Evolutionary conservation across 2,888 invertebrate genomes (phyloP).

Genomic region (Tanytarsus gracilentus): DNA sequence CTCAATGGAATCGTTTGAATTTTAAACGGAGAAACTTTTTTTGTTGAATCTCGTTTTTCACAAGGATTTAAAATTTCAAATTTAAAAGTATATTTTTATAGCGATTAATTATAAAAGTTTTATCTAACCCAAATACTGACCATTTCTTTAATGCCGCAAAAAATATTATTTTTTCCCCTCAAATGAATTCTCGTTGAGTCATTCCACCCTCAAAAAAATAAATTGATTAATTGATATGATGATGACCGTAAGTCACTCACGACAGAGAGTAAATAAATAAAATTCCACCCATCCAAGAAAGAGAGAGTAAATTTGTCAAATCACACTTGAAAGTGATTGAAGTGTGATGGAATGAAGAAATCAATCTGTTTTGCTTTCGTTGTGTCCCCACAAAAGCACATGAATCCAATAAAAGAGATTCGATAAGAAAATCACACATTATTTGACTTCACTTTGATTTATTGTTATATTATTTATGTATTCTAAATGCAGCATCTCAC

Average conservation of each 20-base stretch:
- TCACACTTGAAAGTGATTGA: too few relatives aligned
- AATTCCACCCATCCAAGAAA: background rate
- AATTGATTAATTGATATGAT: slow-evolving; percentile 4
- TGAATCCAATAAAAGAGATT: background rate
- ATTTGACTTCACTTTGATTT: slow-evolving; percentile 21
- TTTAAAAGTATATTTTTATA: too few relatives aligned
- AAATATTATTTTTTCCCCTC: too few relatives aligned
- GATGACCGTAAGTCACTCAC: background rate
- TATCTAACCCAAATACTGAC: too few relatives aligned
- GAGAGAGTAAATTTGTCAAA: slow-evolving; percentile 12
- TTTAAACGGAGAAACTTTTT: too few relatives aligned
- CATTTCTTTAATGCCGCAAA: too few relatives aligned
- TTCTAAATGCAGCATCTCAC: slow-evolving; percentile 9
- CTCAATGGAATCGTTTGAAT: background rate
- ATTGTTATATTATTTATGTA: slow-evolving; percentile 27
- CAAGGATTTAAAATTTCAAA: too few relatives aligned
- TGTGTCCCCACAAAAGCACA: background rate
- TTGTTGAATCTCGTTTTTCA: too few relatives aligned
- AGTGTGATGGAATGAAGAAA: too few relatives aligned
- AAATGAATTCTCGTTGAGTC: too few relatives aligned
- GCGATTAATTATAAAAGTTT: too few relatives aligned
- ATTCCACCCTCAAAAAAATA: too few relatives aligned
- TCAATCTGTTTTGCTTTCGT: background rate
- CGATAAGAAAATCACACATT: slow-evolving; percentile 9
- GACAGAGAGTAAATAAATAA: background rate